Conservation (phyloP, 2,113 vertebrate species). For the Gymnogyps californianus region DNA sequence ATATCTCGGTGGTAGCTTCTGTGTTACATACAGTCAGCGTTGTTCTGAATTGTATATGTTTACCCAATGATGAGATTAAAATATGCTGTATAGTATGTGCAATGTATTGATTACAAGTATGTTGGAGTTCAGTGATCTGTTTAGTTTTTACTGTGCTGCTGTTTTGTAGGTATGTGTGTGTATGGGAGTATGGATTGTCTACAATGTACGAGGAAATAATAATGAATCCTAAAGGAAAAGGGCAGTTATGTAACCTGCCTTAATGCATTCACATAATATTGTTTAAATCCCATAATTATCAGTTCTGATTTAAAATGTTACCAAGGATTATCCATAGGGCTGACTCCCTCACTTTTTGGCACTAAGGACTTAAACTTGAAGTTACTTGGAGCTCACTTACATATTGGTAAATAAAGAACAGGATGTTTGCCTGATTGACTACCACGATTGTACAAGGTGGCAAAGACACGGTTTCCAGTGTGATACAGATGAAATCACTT, state of each 20-base stretch:
- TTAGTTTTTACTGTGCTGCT: conserved; percentile 58
- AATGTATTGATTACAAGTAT: conserved; percentile 58
- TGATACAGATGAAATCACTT: background rate
- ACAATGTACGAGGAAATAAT: conserved; percentile 54
- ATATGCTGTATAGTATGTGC: conserved; percentile 63
- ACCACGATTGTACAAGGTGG: background rate
- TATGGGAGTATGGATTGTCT: conserved; percentile 42
- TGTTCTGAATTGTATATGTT: conserved; percentile 65
- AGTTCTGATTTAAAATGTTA: background rate
- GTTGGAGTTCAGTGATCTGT: conserved; percentile 62
- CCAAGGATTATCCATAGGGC: background rate
- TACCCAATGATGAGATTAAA: conserved; percentile 47
- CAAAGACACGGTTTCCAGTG: background rate
- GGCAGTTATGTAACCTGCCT: conserved; percentile 71
- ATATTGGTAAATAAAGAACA: background rate
- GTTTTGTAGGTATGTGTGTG: conserved; percentile 54
- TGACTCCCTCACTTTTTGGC: background rate
- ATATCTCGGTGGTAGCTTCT: conserved; percentile 65
- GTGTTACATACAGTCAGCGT: conserved; percentile 52
- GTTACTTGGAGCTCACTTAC: background rate
- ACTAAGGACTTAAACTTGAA: background rate
- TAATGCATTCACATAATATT: conserved; percentile 48
- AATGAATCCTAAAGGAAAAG: conserved; percentile 79
- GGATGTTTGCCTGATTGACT: background rate
- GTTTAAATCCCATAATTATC: background rate